Evolutionary conservation across 2,113 vertebrate genomes (phyloP), one percentile per base, ranked within the genome.

Genomic region (Triplophysa rosa): DNA sequence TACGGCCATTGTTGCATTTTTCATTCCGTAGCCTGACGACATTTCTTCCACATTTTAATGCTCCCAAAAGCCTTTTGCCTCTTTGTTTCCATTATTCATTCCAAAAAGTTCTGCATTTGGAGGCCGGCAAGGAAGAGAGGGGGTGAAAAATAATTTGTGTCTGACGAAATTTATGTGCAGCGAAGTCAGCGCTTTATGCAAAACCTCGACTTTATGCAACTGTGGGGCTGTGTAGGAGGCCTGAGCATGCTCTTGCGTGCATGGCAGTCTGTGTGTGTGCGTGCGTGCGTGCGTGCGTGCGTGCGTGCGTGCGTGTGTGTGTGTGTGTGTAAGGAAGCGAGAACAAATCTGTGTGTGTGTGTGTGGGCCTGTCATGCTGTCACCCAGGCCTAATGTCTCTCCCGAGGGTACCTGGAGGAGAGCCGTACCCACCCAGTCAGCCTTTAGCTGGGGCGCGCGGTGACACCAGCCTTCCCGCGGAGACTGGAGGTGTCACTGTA

Each of bases 21-120:
- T 85, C 81, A 83, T 82, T 85, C 77, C 81, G 86, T 83, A 86
- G 81, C 80, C 88, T 86, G 82, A 86, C 88, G 87, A 87, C 86
- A 86, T 86, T 54, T 86, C 84, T 87, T 89, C 88, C 88, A 82
- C 87, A 86, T 92, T 91, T 91, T 89, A 90, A 89, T 89, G 88
- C 89, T 91, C 90, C 91, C 91, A 88, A 84, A 90, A 90, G 91
- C 88, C 87, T 84, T 87, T 85, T 67, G 86, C 87, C 89, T 90
- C 89, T 89, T 90, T 91, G 85, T 91, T 91, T 92, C 90, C 90
- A 93, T 92, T 92, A 92, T 93, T 93, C 89, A 92, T 91, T 90
- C 89, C 86, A 88, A 90, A 75, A 91, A 91, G 84, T 88, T 89
- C 86, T 87, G 87, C 79, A 69, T 83, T 77, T 86, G 78, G 86